These are phyloP conservation scores for Falco concolor DNA, from an alignment of 2,797 vertebrate genomes.

Conservation along the genomic window DNA sequence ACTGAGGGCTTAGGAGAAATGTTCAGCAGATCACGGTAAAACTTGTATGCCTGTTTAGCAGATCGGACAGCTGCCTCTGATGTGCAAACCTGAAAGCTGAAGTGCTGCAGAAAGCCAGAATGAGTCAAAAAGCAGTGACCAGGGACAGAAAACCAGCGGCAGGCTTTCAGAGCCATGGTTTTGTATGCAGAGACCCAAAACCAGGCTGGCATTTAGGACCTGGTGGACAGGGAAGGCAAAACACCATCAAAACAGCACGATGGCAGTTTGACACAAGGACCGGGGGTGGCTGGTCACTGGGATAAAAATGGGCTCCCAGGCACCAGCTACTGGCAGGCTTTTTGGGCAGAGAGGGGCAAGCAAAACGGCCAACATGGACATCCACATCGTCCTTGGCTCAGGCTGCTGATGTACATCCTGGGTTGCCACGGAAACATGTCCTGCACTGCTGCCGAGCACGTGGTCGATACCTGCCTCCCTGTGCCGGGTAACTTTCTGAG, in stretches of 20 bases:
- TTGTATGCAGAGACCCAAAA: background rate
- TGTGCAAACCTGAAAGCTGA: background rate
- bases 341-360: background rate
- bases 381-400: background rate
- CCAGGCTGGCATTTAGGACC: background rate
- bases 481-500: fast-evolving
- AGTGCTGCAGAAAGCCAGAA: background rate
- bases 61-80: background rate
- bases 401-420: background rate
- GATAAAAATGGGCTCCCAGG: background rate
- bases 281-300: fast-evolving
- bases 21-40: background rate
- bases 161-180: background rate
- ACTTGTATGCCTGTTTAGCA: background rate
- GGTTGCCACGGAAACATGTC: fast-evolving
- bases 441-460: fast-evolving
- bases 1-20: background rate
- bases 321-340: background rate
- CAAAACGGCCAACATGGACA: background rate
- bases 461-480: background rate
- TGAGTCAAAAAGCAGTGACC: background rate
- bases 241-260: background rate
- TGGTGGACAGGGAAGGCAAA: background rate
- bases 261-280: background rate
- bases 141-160: background rate